phyloP scores from a whole-genome alignment of 2,888 invertebrate species.

The Tiphia femorata region DNA sequence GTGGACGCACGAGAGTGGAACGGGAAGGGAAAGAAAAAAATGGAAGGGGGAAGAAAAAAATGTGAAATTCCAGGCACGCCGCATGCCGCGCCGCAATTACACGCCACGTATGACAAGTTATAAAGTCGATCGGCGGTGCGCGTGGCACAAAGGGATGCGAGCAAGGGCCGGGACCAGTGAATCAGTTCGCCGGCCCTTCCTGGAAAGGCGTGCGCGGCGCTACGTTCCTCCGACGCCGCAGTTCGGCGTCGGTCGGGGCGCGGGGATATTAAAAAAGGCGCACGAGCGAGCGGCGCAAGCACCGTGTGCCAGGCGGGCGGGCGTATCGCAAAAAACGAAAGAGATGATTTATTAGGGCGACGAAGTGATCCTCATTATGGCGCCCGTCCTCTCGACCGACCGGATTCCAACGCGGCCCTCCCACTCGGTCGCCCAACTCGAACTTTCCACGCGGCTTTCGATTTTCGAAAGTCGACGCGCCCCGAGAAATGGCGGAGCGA shows the following conservation, averaged over 20 bases:
- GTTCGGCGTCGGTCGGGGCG: constrained; percentile 4
- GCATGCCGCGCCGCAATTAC: constrained; percentile 8
- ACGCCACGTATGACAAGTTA: constrained; percentile 16
- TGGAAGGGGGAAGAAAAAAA: background rate
- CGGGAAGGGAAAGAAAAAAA: constrained; percentile 5
- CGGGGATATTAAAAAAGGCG: background rate
- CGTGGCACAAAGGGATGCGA: background rate
- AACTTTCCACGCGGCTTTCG: no score
- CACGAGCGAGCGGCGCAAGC: background rate
- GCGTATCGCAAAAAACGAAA: no score
- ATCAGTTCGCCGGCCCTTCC: constrained; percentile 12
- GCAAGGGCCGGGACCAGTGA: background rate
- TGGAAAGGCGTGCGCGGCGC: constrained; percentile 14
- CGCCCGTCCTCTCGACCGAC: constrained; percentile 16
- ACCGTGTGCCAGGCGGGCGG: constrained; percentile 7
- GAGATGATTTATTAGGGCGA: constrained; percentile 26
- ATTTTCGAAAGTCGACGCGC: no score
- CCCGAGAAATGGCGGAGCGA: no score
- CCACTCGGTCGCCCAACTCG: constrained; percentile 6
- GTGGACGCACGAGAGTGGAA: no score
- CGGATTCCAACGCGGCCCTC: constrained; percentile 6
- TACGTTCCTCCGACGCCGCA: constrained; percentile 12
- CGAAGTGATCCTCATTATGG: constrained; percentile 25
- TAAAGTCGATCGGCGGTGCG: constrained; percentile 6
- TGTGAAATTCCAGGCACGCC: no score